Evolutionary conservation across 1,140 invertebrate species (phyloP).

Genomic region (Piezodorus guildinii): DNA sequence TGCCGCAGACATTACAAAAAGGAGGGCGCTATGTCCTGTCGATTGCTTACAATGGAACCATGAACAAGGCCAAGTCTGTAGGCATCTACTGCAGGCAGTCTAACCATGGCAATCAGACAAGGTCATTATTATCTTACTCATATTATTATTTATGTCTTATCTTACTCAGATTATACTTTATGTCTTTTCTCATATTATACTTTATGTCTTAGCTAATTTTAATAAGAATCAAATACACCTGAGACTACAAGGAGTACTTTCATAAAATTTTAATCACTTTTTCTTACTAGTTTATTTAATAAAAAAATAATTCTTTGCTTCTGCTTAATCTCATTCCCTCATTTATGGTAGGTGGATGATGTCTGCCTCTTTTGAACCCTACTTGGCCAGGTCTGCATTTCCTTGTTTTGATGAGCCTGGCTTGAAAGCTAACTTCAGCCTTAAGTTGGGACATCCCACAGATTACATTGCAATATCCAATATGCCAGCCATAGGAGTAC

Average conservation of each 20-base stretch:
- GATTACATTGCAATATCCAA: conserved; percentile 27
- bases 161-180: too few species aligned
- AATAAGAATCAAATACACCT: too few species aligned
- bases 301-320: too few species aligned
- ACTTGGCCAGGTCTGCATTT: conserved; percentile 49
- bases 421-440: conserved; percentile 46
- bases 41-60: conserved; percentile 22
- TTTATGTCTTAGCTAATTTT: too few species aligned
- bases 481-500: conserved; percentile 25
- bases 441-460: conserved; percentile 19
- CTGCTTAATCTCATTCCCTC: too few species aligned
- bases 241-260: too few species aligned
- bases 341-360: conserved; percentile 40
- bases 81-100: conserved; percentile 20
- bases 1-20: neutral
- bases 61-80: conserved; percentile 19
- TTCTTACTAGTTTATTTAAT: too few species aligned
- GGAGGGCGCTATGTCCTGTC: conserved; percentile 14
- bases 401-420: conserved; percentile 58
- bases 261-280: too few species aligned
- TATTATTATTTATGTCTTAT: too few species aligned
- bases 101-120: conserved; percentile 13
- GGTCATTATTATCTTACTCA: neutral
- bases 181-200: too few species aligned
- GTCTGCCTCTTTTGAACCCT: conserved; percentile 46